Evolutionary conservation across 2,113 vertebrate species (phyloP).

Genomic region (Varanus komodoensis): DNA sequence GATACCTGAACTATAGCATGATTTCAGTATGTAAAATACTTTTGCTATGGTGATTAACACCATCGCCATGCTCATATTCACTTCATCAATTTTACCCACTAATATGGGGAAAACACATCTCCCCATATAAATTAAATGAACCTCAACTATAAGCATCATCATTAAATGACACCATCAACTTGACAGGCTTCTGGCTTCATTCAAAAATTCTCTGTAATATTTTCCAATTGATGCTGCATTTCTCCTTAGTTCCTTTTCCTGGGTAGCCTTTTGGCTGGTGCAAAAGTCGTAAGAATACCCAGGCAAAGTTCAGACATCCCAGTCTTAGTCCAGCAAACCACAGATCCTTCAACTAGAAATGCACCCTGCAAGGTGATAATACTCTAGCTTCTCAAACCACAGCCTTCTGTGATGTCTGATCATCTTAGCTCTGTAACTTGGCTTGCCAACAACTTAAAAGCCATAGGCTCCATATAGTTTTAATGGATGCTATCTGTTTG

Average conservation of each 20-base stretch:
- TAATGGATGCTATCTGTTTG: no score
- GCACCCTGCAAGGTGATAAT: background rate
- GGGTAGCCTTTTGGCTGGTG: background rate
- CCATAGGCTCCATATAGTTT: no score
- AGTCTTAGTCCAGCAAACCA: background rate
- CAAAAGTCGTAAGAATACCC: background rate
- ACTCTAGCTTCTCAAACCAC: background rate
- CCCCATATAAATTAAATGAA: background rate
- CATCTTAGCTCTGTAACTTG: background rate
- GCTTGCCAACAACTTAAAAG: background rate
- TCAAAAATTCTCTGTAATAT: background rate
- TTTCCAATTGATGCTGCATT: background rate
- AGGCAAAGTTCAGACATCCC: background rate
- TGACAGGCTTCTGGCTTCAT: background rate
- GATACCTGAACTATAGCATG: background rate
- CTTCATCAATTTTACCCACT: slow-evolving; percentile 34
- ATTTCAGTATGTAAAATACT: background rate
- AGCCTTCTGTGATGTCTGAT: background rate
- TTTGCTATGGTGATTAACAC: slow-evolving; percentile 25
- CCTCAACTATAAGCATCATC: background rate
- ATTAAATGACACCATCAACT: background rate
- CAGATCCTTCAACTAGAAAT: background rate
- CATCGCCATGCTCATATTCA: slow-evolving; percentile 35
- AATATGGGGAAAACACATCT: slow-evolving; percentile 16
- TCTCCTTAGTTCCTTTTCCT: background rate